Base-by-base conservation (phyloP, 2,797 vertebrate species). In the Parauchenoglanis ngamensis region DNA sequence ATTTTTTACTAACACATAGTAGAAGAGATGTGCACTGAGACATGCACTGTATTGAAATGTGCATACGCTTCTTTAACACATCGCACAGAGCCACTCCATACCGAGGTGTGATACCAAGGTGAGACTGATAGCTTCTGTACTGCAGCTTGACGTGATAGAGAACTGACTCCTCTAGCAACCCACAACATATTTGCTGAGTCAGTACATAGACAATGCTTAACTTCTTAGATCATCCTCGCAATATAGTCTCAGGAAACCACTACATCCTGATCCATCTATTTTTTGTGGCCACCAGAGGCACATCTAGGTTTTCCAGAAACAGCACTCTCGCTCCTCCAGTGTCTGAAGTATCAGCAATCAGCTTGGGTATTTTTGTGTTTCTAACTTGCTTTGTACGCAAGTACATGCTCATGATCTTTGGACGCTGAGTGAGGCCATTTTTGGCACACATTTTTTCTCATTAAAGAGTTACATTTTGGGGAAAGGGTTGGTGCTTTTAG, bases 161-260 rank as follows among this genome's bases (percentile, higher is more conserved):
- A 84, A 73, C 56, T 57, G 67, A 72, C 67, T 84, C 49, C 83
- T 72, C 68, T 57, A 15, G 35, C 83, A 73, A 46, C 35, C 52
- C 21, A 59, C 68, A 31, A 54, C 46, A 68, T 54, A 54, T 83
- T 83, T 83, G 83, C 83, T 73, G 83, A 84, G 67, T 84, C 31
- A 0, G 83, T 59, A 49, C 83, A 72, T 44, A 59, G 83, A 73
- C 63, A 15, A 23, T 52, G 49, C 83, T 73, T 57, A 84, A 84
- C 83, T 57, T 73, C 82, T 57, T 56, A 56, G 82, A 72, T 72
- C 44, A 59, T 84, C 31, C 54, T 72, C 21, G 4, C 83, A 44
- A 28, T 84, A 59, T 25, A 46, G 67, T 72, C 68, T 84, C 54
- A 19, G 68, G 67, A 73, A 59, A 57, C 52, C 25, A 59, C 35